Base-by-base conservation (phyloP, 2,888 invertebrate genomes). In the Epinotia bilunana region DNA sequence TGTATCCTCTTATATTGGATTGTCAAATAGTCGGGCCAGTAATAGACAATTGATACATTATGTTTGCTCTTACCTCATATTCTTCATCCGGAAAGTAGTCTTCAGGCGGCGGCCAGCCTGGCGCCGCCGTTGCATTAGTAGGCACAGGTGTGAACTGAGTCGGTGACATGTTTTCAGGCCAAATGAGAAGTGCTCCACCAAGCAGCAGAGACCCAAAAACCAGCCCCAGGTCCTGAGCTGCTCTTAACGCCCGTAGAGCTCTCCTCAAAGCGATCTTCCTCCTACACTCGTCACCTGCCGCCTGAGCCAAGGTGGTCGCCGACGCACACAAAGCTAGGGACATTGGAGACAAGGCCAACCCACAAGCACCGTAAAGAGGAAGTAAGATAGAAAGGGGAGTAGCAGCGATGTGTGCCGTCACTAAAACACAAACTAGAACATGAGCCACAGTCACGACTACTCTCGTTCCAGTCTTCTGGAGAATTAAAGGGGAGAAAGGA, bases 321-420 rank as follows among this genome's bases (percentile, higher is more conserved):
- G 95, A 95, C 1, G 95, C 95, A 1, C 95, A 94, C 57, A 95
- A 81, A 0, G 95, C 94, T 43, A 96, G 85, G 0, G 95, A 95
- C 83, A 95, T 90, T 73, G 95, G 95, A 2, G 95, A 95, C 79
- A 95, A 90, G 74, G 95, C 87, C 3, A 95, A 79, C 0, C 97
- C 97, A 79, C 92, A 92, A 20, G 91, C 79, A 4, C 88, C 92
- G 74, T 93, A 94, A 43, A 94, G 81, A n/a, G 87, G 85, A 2
- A 92, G 84, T 39, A 94, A 82, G 18, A 93, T 84, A 9, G 90
- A 82, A 2, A 91, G 77, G 0, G 93, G 93, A 28, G 90, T 91
- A 0, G 87, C 88, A 23, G 92, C 86, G 0, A 89, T 90, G 81
- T 96, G 96, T 57, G 95, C 95, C 2, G 94, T 90, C 64, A 96